Evolutionary conservation across 2,113 vertebrate species (phyloP).

Genomic region (Ciconia stormi): DNA sequence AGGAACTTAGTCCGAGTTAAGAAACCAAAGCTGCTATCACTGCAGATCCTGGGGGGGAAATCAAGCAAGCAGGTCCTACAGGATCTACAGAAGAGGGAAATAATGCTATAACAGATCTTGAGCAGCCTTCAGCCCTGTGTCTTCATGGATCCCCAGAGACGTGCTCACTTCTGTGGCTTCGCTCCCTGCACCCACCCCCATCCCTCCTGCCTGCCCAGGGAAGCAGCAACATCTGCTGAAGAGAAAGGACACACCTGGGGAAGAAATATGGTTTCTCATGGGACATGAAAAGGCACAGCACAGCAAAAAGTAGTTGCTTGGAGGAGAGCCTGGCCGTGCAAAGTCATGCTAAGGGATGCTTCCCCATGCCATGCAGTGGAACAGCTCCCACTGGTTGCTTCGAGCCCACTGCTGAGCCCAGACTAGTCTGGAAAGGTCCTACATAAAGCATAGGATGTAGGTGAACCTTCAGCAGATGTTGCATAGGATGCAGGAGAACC

Average conservation of each 20-base stretch:
- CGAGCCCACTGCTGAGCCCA: neutral
- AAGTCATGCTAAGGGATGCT: neutral
- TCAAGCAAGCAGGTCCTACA: neutral
- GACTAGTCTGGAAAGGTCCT: neutral
- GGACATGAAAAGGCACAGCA: neutral
- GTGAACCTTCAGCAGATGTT: neutral
- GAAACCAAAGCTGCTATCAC: neutral
- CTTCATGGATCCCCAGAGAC: neutral
- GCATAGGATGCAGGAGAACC: neutral
- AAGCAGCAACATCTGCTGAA: neutral
- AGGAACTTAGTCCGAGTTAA: neutral
- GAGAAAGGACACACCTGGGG: neutral
- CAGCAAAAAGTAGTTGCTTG: neutral
- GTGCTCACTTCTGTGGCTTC: neutral
- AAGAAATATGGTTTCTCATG: neutral
- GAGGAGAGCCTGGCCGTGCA: neutral
- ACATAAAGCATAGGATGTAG: neutral
- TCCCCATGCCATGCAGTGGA: fast-evolving
- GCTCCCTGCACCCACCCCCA: neutral
- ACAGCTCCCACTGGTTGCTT: neutral
- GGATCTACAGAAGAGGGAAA: neutral
- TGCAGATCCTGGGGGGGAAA: neutral
- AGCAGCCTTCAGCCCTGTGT: neutral
- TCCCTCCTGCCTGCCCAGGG: neutral
- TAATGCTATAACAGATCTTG: no score